These are phyloP conservation scores for Neosilurus hyrtlii DNA, from an alignment of 2,797 vertebrate genomes.

Conservation along the genomic window DNA sequence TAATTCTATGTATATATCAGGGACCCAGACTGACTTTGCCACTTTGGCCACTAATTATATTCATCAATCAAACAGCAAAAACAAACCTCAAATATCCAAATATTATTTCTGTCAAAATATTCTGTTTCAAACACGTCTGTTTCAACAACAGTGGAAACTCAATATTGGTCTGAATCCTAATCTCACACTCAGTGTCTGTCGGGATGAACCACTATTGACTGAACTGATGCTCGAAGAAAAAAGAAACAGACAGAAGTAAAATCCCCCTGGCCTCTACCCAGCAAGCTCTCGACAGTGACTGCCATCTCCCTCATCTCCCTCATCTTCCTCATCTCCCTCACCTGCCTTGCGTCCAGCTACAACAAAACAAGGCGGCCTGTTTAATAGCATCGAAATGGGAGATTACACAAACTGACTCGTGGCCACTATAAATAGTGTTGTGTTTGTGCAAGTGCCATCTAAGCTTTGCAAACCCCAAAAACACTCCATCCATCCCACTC, in stretches of 20 bases:
- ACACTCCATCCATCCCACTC: constrained; percentile 11
- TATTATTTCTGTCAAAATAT: constrained; percentile 37
- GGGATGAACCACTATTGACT: constrained; percentile 33
- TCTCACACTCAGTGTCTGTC: constrained; percentile 11
- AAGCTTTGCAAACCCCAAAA: constrained; percentile 31
- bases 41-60: background rate
- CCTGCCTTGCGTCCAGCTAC: constrained; percentile 47
- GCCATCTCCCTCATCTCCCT: constrained; percentile 51
- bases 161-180: constrained; percentile 29
- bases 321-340: constrained; percentile 42
- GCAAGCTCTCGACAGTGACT: constrained; percentile 49
- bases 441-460: constrained; percentile 27
- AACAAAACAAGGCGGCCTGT: constrained; percentile 62
- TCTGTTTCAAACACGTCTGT: constrained; percentile 22
- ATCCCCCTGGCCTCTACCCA: constrained; percentile 59
- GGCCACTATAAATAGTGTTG: constrained; percentile 44
- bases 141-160: constrained; percentile 13
- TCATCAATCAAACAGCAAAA: constrained; percentile 2
- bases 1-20: background rate
- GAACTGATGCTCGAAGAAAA: background rate
- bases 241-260: constrained; percentile 34
- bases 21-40: background rate
- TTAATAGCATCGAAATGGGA: constrained; percentile 64
- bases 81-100: constrained; percentile 22
- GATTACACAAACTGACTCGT: constrained; percentile 63